A percentile compares a stretch with the other conserved stretches of the same genome.
Evolutionary conservation across 2,888 invertebrate species (phyloP).

Genomic region (Rutpela maculata): DNA sequence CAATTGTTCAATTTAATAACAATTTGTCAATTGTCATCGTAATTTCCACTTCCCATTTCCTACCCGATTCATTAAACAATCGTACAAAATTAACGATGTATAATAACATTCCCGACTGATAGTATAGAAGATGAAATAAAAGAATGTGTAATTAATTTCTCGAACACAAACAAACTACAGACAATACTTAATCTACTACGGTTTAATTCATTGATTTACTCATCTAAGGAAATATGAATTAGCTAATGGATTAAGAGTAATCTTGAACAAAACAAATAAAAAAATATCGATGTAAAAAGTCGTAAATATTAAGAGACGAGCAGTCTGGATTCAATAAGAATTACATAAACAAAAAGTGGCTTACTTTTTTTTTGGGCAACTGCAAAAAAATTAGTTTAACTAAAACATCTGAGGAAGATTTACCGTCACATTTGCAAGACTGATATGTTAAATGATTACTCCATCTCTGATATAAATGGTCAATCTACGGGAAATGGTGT

Average conservation of each 20-base stretch:
- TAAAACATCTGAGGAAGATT: too few relatives aligned
- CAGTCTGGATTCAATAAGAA: neutral
- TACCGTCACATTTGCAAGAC: too few relatives aligned
- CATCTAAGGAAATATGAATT: neutral
- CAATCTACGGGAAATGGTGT: too few relatives aligned
- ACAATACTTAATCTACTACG: slow-evolving; percentile 24
- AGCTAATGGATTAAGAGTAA: neutral
- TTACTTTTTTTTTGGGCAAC: too few relatives aligned
- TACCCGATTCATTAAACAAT: slow-evolving; percentile 15
- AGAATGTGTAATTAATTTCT: neutral
- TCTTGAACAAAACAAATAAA: neutral
- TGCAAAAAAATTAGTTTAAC: too few relatives aligned
- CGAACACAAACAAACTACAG: slow-evolving; percentile 5
- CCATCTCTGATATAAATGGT: too few relatives aligned
- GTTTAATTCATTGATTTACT: slow-evolving; percentile 7
- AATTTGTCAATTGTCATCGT: neutral
- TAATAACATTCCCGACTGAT: neutral
- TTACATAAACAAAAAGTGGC: too few relatives aligned
- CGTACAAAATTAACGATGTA: neutral
- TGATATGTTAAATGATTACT: too few relatives aligned
- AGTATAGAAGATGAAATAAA: slow-evolving; percentile 20
- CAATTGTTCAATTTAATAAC: slow-evolving; percentile 4
- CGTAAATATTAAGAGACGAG: neutral
- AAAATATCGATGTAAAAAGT: neutral
- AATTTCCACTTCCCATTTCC: slow-evolving; percentile 23